phyloP scores from a whole-genome alignment of 2,113 vertebrate genomes.

The Capra hircus region DNA sequence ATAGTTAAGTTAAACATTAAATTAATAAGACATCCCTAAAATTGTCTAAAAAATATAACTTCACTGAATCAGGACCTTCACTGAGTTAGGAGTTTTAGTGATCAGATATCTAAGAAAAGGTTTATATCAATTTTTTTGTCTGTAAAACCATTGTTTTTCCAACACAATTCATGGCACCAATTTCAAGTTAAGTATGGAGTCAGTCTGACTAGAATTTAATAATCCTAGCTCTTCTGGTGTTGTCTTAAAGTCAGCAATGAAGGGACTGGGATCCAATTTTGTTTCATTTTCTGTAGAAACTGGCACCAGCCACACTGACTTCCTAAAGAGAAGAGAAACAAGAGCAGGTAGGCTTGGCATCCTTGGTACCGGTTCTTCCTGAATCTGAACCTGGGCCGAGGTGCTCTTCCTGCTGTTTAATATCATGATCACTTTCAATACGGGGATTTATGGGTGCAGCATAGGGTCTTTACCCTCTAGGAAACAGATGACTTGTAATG shows the following conservation, averaged over 20 bases:
- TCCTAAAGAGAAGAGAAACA: slow-evolving; percentile 16
- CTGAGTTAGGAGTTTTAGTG: not conserved
- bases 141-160: not conserved
- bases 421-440: not conserved
- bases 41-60: not conserved
- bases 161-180: not conserved
- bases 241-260: not conserved
- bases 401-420: not conserved
- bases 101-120: not conserved
- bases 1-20: slow-evolving; percentile 6
- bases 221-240: slow-evolving; percentile 30
- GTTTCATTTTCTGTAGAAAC: not conserved
- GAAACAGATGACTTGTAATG: not conserved
- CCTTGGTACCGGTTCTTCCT: not conserved
- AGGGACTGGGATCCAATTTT: not conserved
- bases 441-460: no score
- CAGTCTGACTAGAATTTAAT: not conserved
- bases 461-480: not conserved
- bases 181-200: not conserved
- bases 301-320: slow-evolving; percentile 7
- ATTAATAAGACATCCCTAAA: not conserved
- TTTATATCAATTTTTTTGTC: not conserved
- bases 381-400: not conserved
- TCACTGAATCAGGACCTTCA: not conserved
- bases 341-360: not conserved